These are phyloP conservation scores for Sinohyriopsis cumingii DNA, from an alignment of 2,888 invertebrate species.

Conservation along the genomic window DNA sequence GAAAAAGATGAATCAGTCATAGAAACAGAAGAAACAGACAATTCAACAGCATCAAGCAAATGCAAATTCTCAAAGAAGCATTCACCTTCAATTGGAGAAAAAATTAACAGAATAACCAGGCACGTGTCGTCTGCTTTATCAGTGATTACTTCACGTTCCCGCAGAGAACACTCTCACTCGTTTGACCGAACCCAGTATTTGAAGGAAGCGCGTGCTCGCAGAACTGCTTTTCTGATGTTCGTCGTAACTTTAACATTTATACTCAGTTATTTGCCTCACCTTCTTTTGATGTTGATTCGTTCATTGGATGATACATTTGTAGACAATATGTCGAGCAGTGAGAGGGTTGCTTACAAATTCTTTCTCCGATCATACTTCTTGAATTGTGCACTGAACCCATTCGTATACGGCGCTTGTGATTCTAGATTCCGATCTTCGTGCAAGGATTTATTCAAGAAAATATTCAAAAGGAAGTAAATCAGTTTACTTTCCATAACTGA, in stretches of 20 bases:
- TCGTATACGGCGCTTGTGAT: conserved; percentile 51
- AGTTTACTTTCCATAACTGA: not conserved
- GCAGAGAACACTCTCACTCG: too few relatives aligned
- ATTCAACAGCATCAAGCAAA: conserved; percentile 5
- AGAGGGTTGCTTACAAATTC: conserved; percentile 34
- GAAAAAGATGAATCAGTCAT: conserved; percentile 17
- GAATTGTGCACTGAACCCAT: conserved; percentile 47
- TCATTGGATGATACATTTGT: conserved; percentile 28
- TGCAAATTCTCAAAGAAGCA: too few relatives aligned
- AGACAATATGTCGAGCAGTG: conserved; percentile 22
- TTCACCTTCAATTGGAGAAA: too few relatives aligned
- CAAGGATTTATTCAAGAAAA: conserved; percentile 8
- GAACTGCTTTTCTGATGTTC: conserved; percentile 45
- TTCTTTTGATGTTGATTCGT: conserved; percentile 27
- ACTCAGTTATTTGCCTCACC: conserved; percentile 38
- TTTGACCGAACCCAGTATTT: conserved; percentile 4
- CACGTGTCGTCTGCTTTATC: too few relatives aligned
- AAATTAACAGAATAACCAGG: too few relatives aligned
- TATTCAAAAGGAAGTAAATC: not conserved
- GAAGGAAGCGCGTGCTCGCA: conserved; percentile 28
- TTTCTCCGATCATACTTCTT: conserved; percentile 45
- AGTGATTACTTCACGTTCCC: too few relatives aligned
- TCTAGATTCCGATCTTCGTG: conserved; percentile 28
- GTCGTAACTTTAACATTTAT: conserved; percentile 38
- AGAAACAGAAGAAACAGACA: conserved; percentile 16